These are phyloP conservation scores for Accipiter virgatus DNA, from an alignment of 2,113 vertebrate species.

Conservation along the genomic window DNA sequence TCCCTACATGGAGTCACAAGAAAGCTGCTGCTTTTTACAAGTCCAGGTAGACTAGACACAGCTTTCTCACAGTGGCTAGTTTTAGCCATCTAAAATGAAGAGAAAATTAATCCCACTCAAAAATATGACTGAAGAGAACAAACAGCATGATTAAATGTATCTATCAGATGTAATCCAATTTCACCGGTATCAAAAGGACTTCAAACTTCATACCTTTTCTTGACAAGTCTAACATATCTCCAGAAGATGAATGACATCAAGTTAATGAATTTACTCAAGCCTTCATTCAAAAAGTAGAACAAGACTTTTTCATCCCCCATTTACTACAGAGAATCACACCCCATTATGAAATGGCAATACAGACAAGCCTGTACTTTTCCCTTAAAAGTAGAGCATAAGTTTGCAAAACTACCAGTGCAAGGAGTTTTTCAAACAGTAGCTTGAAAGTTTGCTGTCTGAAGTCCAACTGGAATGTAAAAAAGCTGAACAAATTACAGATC, in stretches of 20 bases:
- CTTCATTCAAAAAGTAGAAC: not conserved
- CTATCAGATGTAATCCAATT: not conserved
- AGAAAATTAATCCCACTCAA: not conserved
- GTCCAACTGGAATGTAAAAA: not conserved
- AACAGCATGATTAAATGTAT: not conserved
- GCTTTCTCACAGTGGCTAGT: not conserved
- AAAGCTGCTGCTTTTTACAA: not conserved
- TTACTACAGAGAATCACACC: not conserved
- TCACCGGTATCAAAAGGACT: not conserved
- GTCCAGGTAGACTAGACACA: not conserved
- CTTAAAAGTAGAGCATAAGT: not conserved
- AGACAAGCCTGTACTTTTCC: not conserved
- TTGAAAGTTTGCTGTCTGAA: not conserved
- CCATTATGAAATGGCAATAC: not conserved
- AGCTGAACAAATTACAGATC: not conserved
- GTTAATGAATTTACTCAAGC: not conserved
- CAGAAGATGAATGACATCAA: not conserved
- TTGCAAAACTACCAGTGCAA: not conserved
- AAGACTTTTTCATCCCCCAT: not conserved
- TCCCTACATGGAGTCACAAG: not conserved
- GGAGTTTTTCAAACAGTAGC: not conserved
- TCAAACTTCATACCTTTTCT: not conserved
- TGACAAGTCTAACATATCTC: not conserved
- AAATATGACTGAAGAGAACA: not conserved
- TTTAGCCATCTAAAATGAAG: not conserved